Percentiles rank a stretch among this genome's conserved stretches.
phyloP scores from a whole-genome alignment of 2,888 invertebrate genomes.

The Axea sp. region DNA sequence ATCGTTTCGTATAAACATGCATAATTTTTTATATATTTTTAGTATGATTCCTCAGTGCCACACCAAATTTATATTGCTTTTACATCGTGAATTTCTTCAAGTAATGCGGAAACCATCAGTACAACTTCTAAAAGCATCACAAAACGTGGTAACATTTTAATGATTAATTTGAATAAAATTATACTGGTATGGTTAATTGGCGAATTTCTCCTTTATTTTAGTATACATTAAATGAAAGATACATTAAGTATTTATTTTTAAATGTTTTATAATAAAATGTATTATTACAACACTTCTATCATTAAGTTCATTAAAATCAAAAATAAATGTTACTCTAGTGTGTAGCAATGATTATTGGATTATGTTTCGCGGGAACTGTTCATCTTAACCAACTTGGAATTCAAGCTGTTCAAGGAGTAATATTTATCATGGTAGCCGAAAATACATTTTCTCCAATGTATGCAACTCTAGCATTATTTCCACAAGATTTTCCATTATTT shows the following conservation, averaged over 20 bases:
- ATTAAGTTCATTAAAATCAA: too few relatives aligned
- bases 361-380: conserved; percentile 90
- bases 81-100: conserved; percentile 87
- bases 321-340: conserved; percentile 78
- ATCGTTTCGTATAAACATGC: too few relatives aligned
- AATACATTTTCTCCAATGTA: conserved; percentile 96
- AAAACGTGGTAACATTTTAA: conserved; percentile 88
- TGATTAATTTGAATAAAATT: conserved; percentile 73
- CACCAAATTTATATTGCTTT: conserved; percentile 87
- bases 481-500: conserved; percentile 89
- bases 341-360: conserved; percentile 88
- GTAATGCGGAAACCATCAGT: conserved; percentile 90
- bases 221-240: too few relatives aligned
- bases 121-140: conserved; percentile 87
- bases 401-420: conserved; percentile 91
- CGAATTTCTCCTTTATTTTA: too few relatives aligned
- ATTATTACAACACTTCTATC: too few relatives aligned
- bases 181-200: too few relatives aligned
- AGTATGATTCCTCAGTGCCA: conserved; percentile 85
- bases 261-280: too few relatives aligned
- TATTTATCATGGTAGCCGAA: conserved; percentile 93
- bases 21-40: too few relatives aligned
- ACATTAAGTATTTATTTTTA: too few relatives aligned
- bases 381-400: conserved; percentile 89
- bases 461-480: conserved; percentile 91